Conservation (phyloP, 2,797 vertebrate species). For the Distichodus sexfasciatus region DNA sequence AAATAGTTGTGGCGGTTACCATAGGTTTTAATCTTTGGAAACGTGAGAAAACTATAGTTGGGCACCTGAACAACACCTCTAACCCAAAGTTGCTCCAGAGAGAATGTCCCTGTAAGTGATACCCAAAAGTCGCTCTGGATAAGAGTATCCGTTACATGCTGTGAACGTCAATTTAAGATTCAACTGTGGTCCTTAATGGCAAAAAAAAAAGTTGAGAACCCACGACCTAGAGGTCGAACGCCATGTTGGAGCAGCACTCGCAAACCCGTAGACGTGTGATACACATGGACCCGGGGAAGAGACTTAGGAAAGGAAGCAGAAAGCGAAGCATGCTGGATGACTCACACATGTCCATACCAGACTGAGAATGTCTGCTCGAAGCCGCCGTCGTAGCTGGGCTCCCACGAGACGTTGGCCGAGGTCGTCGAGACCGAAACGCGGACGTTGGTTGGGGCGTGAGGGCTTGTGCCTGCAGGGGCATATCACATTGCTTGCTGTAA, state of each 20-base stretch:
- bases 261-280: slow-evolving; percentile 1
- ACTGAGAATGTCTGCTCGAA: slow-evolving; percentile 99
- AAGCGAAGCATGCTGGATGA: slow-evolving; percentile 99
- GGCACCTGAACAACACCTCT: too few species aligned
- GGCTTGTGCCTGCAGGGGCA: slow-evolving; percentile 92
- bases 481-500: too few species aligned
- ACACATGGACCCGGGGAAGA: slow-evolving; percentile 24
- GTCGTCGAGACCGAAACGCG: slow-evolving; percentile 88
- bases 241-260: slow-evolving; percentile 55
- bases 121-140: too few species aligned
- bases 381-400: slow-evolving; percentile 92
- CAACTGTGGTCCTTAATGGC: too few species aligned
- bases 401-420: slow-evolving; percentile 96
- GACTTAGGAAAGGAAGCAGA: slow-evolving; percentile 83
- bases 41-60: too few species aligned
- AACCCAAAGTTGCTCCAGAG: too few species aligned
- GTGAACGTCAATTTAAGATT: too few species aligned
- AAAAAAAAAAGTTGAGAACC: too few species aligned
- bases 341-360: slow-evolving; percentile 99
- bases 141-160: too few species aligned
- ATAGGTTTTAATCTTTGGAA: too few species aligned
- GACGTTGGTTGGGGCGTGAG: slow-evolving; percentile 87
- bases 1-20: too few species aligned
- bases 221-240: neutral
- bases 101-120: too few species aligned